Base-by-base conservation (phyloP, 2,797 vertebrate species). In the Sebastes taczanowskii region DNA sequence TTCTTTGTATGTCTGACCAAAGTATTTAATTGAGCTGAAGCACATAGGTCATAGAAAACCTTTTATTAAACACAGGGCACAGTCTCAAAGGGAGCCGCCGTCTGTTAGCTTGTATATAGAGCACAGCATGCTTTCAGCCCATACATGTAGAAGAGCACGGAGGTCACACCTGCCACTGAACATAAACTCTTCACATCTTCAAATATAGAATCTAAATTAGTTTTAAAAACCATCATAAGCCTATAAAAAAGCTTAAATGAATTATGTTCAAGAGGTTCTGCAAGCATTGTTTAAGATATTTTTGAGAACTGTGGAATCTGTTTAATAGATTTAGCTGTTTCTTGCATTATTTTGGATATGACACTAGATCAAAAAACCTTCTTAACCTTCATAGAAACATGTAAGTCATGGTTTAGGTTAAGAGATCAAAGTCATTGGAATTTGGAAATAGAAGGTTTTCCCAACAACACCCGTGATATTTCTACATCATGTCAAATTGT, bases 1-100 rank as follows among this genome's bases (percentile, higher is more conserved):
- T 61, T 53, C 16, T 32, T 62, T 11, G 7, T 63, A 11, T 23
- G 27, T 71, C 22, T 69, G 18, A 5, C 14, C 18, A 49, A 70
- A 35, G 35, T 67, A 71, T 82, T 38, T 71, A 74, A 58, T 67
- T 67, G 49, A 77, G 42, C 42, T 60, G 83, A 82, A 69, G 69
- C 1, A 58, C 16, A 59, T 67, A 14, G 18, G 52, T 52, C 29
- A 81, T 22, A 69, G 32, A 10, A 29, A 74, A 53, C 10, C 10
- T 49, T 55, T 74, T 59, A 74, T 62, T 35, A 58, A 60, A 53
- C 16, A 55, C 23, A 0, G 0, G 27, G 34, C 27, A 63, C 8
- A 61, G 38, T n/a, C 49, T 85, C 23, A 71, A 74, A 76, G 29
- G 18, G 42, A 46, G 38, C 38, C 25, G 13, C 11, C 1, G 30